Conservation (phyloP, 2,797 vertebrate species). For the Eupleurogrammus muticus region DNA sequence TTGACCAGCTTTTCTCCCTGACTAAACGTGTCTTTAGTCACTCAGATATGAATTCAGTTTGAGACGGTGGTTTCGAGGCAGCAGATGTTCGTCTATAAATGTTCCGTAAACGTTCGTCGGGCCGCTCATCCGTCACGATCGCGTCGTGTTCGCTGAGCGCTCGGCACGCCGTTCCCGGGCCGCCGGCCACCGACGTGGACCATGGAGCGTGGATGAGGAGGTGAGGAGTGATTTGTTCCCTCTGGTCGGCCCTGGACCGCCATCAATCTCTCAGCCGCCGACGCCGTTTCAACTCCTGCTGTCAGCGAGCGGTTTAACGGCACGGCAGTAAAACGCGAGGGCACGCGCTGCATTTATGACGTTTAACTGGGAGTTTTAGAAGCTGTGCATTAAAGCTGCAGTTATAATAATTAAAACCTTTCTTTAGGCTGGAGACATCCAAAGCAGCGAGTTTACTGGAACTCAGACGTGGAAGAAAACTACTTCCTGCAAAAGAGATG, state of each 20-base stretch:
- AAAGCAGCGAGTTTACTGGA: too few species aligned
- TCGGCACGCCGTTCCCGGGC: too few species aligned
- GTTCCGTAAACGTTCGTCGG: conserved; percentile 7
- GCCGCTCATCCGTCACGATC: conserved; percentile 59
- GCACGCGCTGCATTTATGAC: not conserved
- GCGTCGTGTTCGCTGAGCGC: too few species aligned
- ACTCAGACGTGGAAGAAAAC: too few species aligned
- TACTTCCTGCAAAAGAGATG: too few species aligned
- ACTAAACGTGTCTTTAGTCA: too few species aligned
- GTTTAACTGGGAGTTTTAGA: not conserved
- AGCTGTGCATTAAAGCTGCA: not conserved
- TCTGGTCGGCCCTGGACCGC: conserved; percentile 22
- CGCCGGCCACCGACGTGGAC: conserved; percentile 49
- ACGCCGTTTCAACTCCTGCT: conserved; percentile 28
- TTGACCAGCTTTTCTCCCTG: too few species aligned
- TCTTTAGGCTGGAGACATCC: not conserved
- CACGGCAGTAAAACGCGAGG: conserved; percentile 2
- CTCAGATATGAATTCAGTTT: not conserved
- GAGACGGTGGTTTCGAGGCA: conserved; percentile 10
- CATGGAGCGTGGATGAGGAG: conserved; percentile 43
- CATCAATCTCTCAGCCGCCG: conserved; percentile 39
- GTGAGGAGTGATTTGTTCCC: conserved; percentile 48
- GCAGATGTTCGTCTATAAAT: not conserved
- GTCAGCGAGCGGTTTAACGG: conserved; percentile 31
- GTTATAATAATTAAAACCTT: not conserved